Percentiles rank a stretch among this genome's conserved stretches.
phyloP scores from a whole-genome alignment of 2,113 vertebrate species.

The Monopterus albus region DNA sequence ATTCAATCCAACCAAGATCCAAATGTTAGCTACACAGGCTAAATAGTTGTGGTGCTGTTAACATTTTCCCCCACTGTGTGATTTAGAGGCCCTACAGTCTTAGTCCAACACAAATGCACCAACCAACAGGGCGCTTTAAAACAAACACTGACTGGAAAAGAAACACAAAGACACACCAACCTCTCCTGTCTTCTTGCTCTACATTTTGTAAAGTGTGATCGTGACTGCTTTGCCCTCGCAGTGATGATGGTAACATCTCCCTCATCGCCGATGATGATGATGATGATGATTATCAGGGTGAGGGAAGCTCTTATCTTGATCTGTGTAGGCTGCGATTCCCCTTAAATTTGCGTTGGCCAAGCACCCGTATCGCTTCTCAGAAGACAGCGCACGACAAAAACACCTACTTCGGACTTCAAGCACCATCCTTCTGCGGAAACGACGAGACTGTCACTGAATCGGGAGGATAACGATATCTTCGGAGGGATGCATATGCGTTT shows the following conservation, averaged over 20 bases:
- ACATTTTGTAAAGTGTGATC: conserved; percentile 79
- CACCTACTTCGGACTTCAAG: conserved; percentile 69
- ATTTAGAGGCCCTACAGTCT: conserved; percentile 47
- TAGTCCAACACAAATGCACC: conserved; percentile 23
- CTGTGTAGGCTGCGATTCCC: conserved; percentile 77
- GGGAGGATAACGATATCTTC: conserved; percentile 59
- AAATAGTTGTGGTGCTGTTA: conserved; percentile 39
- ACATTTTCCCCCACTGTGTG: conserved; percentile 16
- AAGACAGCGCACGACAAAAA: conserved; percentile 70
- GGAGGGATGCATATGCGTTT: conserved; percentile 57
- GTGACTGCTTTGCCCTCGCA: conserved; percentile 80
- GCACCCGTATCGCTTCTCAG: conserved; percentile 70
- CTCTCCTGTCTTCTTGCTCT: conserved; percentile 72
- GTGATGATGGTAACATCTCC: conserved; percentile 73
- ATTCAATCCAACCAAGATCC: conserved; percentile 25
- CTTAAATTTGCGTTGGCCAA: conserved; percentile 70
- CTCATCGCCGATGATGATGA: conserved; percentile 66
- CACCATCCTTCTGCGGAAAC: conserved; percentile 79
- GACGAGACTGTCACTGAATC: conserved; percentile 61
- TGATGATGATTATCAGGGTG: conserved; percentile 63
- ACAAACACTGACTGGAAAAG: not conserved
- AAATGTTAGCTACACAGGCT: too few relatives aligned
- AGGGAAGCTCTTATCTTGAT: conserved; percentile 70
- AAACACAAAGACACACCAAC: conserved; percentile 68
- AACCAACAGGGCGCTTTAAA: not conserved